Evolutionary conservation across 2,113 vertebrate genomes (phyloP), one percentile per base, ranked within the genome.

Genomic region (Malaclemys terrapin): DNA sequence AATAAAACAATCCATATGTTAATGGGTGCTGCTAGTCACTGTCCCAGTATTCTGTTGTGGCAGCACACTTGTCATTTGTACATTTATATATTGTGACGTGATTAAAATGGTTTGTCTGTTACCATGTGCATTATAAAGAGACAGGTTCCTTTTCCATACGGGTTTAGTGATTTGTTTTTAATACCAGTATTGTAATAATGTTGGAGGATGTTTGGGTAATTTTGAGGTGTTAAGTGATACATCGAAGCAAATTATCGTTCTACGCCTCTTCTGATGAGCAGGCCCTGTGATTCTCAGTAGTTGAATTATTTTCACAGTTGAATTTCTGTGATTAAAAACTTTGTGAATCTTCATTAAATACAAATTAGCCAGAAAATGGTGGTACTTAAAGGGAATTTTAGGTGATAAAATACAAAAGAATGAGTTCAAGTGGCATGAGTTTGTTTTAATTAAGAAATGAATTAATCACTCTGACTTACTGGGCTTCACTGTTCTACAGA

Each of bases 381-480:
- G 96, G 97, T 98, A 98, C 98, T 98, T 98, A 98, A 96, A 98
- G 95, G 95, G 97, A 98, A 98, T 98, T 98, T 98, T 98, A 97
- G 97, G 98, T 98, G 98, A 98, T 98, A 98, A 98, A 98, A 98
- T 98, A 98, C 98, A 98, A 98, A 98, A 98, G 98, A 98, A 98
- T 97, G 98, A 98, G 98, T 98, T 98, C 98, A 98, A 98, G 98
- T 98, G 98, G 97, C 98, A 97, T n/a, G 93, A 98, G 98, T 98
- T 98, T 98, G 98, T 98, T 98, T 98, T 98, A 98, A 98, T 98
- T 98, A 98, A 98, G 98, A 98, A 98, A 98, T 96, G 97, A 98
- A 98, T 98, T 98, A 98, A 98, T 98, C 98, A 98, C 98, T 94
- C 93, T 87, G 25, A 98, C 98, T 98, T 97, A 96, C 82, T 95